Percentiles rank a stretch among this genome's conserved stretches.
These are phyloP conservation scores for Bombus picipes DNA, from an alignment of 1,140 invertebrate genomes.

Conservation along the genomic window DNA sequence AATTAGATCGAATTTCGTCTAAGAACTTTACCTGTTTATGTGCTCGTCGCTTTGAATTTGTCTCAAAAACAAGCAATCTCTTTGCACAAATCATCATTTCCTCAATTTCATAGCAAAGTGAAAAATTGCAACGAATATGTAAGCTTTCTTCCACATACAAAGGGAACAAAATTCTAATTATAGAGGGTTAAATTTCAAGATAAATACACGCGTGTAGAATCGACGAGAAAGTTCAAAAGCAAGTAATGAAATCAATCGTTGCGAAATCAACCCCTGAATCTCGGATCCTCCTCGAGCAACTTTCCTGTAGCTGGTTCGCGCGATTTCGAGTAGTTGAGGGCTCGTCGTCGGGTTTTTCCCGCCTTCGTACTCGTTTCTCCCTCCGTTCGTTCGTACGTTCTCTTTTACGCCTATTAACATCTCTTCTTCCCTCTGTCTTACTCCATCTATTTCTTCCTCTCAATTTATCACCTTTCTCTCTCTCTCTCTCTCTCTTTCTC, in stretches of 20 bases:
- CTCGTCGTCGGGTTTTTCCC: not conserved
- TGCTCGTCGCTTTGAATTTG: no score
- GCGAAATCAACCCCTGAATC: not conserved
- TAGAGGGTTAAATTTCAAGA: not conserved
- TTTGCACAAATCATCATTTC: not conserved
- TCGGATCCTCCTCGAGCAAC: conserved; percentile 7
- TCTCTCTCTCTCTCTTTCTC: conserved; percentile 5
- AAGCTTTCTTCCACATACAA: no score
- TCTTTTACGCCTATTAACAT: conserved; percentile 2
- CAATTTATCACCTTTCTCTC: not conserved
- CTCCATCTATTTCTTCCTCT: conserved; percentile 10
- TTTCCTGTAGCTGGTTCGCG: not conserved
- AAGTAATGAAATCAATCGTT: not conserved
- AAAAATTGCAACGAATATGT: no score
- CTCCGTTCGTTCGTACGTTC: not conserved
- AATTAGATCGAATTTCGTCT: no score
- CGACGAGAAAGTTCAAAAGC: not conserved
- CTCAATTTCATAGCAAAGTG: no score
- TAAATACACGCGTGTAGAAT: not conserved
- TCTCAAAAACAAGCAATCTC: no score
- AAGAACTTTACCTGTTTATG: no score
- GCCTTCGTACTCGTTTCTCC: not conserved
- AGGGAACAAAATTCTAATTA: not conserved
- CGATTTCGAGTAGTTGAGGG: not conserved
- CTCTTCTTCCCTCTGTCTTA: conserved; percentile 10